Conservation (phyloP, 2,797 vertebrate genomes). For the Hemitrygon akajei region DNA sequence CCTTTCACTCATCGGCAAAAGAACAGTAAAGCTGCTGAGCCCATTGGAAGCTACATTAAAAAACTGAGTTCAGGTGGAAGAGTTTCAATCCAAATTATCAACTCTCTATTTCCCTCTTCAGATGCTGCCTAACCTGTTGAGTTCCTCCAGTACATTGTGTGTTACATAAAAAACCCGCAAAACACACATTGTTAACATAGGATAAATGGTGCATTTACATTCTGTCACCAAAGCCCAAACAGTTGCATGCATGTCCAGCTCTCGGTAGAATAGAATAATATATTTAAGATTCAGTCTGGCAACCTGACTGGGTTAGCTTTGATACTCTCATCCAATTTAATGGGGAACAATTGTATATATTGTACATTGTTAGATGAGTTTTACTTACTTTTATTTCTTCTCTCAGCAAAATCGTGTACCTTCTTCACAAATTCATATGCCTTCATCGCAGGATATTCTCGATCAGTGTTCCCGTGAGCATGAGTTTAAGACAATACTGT, state of each 20-base stretch:
- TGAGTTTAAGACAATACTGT: slow-evolving; percentile 73
- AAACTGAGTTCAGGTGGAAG: not conserved
- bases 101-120: no score
- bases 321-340: no score
- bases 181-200: not conserved
- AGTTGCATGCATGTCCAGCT: no score
- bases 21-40: not conserved
- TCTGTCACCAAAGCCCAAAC: not conserved
- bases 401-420: not conserved
- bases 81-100: no score
- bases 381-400: not conserved
- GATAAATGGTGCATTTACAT: slow-evolving; percentile 3
- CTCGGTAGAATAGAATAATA: not conserved
- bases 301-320: not conserved
- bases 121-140: no score
- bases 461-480: slow-evolving; percentile 71
- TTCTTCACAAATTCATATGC: not conserved
- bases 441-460: slow-evolving; percentile 60
- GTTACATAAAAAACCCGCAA: no score
- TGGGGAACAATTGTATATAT: no score
- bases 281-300: not conserved
- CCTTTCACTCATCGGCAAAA: not conserved
- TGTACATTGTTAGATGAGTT: not conserved
- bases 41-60: not conserved
- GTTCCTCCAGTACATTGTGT: no score